A percentile compares a stretch with the other conserved stretches of the same genome.
Conservation (phyloP, 53 echinoderm and acorn worm genomes). For the Crossaster papposus region DNA sequence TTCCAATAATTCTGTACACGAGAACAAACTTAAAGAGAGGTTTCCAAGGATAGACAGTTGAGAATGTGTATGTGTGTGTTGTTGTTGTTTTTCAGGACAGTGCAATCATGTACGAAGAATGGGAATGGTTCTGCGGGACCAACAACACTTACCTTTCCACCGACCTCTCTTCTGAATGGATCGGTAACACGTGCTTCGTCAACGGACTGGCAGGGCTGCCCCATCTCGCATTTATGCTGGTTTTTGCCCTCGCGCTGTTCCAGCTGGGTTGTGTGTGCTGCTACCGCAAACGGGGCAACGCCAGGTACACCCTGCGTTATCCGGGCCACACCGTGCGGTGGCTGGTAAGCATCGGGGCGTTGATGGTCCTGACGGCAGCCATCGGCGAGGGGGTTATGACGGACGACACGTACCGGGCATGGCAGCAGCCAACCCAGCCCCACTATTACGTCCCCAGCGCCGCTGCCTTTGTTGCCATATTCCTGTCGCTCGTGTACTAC, state of each 20-base stretch:
- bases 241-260: constrained; percentile 61
- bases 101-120: constrained; percentile 16
- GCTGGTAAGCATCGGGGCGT: constrained; percentile 28
- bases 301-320: constrained; percentile 59
- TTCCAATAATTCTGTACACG: no score
- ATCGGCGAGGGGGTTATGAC: constrained; percentile 71
- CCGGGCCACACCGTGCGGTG: constrained; percentile 65
- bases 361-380: constrained; percentile 28
- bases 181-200: constrained; percentile 86
- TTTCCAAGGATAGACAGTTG: no score
- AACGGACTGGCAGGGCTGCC: constrained; percentile 66
- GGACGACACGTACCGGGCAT: constrained; percentile 60
- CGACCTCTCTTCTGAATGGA: constrained; percentile 66
- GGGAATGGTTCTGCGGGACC: constrained; percentile 86
- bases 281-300: constrained; percentile 18
- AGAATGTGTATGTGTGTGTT: not conserved
- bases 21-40: no score
- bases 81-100: not conserved
- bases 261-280: constrained; percentile 33
- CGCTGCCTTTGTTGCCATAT: constrained; percentile 60
- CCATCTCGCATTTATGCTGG: constrained; percentile 64
- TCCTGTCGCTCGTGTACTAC: constrained; percentile 72
- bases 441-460: constrained; percentile 79
- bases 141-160: constrained; percentile 61
- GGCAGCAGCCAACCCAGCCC: constrained; percentile 68